phyloP scores from a whole-genome alignment of 2,888 invertebrate species.

The Euplagia quadripunctaria region DNA sequence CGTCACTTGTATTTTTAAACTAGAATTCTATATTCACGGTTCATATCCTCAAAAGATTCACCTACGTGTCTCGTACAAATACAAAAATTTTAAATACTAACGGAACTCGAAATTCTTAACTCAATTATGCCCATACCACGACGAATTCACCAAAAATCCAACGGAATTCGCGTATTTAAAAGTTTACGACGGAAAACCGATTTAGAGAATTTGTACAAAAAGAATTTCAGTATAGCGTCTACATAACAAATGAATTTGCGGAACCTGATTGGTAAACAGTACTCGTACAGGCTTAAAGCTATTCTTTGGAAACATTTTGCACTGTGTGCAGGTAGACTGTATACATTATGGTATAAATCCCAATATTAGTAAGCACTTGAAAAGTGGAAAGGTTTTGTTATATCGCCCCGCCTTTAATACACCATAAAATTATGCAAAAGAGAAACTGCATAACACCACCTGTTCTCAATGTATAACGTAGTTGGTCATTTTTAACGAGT shows the following conservation, averaged over 20 bases:
- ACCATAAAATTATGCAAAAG: not conserved
- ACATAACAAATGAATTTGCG: slow-evolving; percentile 35
- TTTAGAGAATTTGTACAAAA: slow-evolving; percentile 38
- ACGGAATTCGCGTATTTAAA: slow-evolving; percentile 11
- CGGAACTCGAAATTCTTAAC: not conserved
- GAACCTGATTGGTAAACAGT: slow-evolving; percentile 45
- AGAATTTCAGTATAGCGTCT: slow-evolving; percentile 24
- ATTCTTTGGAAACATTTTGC: slow-evolving; percentile 34
- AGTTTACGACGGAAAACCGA: slow-evolving; percentile 19
- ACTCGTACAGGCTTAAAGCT: slow-evolving; percentile 16
- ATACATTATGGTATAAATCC: slow-evolving; percentile 11
- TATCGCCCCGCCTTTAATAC: not conserved
- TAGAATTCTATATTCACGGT: not conserved
- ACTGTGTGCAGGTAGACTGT: slow-evolving; percentile 33
- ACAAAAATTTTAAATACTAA: not conserved
- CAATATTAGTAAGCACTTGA: not conserved
- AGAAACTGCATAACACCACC: not conserved
- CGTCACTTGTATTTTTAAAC: not conserved
- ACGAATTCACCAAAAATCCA: slow-evolving; percentile 6
- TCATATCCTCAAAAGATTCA: not conserved
- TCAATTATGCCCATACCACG: slow-evolving; percentile 5
- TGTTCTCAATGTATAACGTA: not conserved
- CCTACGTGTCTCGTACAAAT: not conserved
- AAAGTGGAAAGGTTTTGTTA: not conserved
- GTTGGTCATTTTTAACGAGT: too few species aligned